Conservation (phyloP, 64 coral and sea anemone species). For the Stichodactyla helianthus region DNA sequence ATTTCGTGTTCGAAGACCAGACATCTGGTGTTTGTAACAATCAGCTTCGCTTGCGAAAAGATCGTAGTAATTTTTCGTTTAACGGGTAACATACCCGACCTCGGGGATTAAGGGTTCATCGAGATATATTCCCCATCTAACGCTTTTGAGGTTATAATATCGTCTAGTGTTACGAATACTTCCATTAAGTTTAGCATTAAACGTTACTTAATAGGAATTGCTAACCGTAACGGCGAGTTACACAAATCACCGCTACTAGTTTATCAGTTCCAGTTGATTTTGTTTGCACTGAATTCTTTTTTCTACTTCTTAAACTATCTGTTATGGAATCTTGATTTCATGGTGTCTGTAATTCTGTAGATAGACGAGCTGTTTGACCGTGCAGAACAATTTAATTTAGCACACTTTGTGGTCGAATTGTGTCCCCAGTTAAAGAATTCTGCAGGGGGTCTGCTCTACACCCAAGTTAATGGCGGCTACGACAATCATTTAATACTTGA, state of each 20-base stretch:
- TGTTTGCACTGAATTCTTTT: background rate
- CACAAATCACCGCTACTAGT: background rate
- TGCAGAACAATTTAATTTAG: background rate
- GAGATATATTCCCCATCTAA: background rate
- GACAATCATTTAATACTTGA: background rate
- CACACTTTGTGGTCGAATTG: background rate
- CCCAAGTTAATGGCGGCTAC: background rate
- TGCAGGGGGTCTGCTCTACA: background rate
- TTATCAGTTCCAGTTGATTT: background rate
- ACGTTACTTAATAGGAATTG: background rate
- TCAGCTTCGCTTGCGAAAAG: background rate
- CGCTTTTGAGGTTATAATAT: slow-evolving; percentile 2
- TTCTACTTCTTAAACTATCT: background rate
- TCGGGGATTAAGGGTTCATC: background rate
- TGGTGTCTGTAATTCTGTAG: background rate
- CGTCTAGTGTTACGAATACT: background rate
- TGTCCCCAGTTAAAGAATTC: background rate
- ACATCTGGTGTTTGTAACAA: slow-evolving; percentile 14
- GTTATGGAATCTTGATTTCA: background rate
- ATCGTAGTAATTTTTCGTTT: background rate
- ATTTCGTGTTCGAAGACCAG: slow-evolving; percentile 2
- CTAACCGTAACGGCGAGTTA: background rate
- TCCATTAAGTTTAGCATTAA: background rate
- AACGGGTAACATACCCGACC: background rate
- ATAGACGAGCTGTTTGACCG: background rate